These are phyloP conservation scores for Rutilus rutilus DNA, from an alignment of 2,113 vertebrate genomes.

Conservation along the genomic window DNA sequence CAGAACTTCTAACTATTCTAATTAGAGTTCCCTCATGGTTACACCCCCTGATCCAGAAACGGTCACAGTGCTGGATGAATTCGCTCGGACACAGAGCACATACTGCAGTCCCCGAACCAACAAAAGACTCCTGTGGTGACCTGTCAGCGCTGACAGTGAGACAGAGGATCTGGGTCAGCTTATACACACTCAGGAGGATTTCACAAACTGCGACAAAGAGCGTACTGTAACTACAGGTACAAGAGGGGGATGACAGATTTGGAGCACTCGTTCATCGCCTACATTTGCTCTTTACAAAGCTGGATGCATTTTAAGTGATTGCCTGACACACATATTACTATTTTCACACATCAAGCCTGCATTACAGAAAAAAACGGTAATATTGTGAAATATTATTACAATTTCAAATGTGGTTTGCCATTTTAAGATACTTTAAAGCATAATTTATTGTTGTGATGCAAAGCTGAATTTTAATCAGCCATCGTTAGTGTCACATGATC, in stretches of 20 bases:
- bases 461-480: too few relatives aligned
- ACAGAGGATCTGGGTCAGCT: constrained; percentile 30
- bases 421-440: too few relatives aligned
- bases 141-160: not conserved
- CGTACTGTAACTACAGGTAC: constrained; percentile 29
- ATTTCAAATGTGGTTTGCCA: too few relatives aligned
- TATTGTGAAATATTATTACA: too few relatives aligned
- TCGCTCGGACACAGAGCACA: not conserved
- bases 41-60: not conserved
- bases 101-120: not conserved
- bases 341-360: too few relatives aligned
- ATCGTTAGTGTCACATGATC: too few relatives aligned
- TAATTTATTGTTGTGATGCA: too few relatives aligned
- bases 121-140: constrained; percentile 12
- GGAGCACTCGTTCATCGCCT: not conserved
- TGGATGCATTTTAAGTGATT: not conserved
- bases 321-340: not conserved
- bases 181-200: constrained; percentile 1
- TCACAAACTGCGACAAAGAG: constrained; percentile 13
- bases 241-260: not conserved
- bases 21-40: too few relatives aligned
- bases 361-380: too few relatives aligned
- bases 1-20: not conserved
- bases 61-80: too few relatives aligned
- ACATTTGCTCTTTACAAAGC: constrained; percentile 6